phyloP scores from a whole-genome alignment of 2,797 vertebrate genomes.

The Buceros bicornis region DNA sequence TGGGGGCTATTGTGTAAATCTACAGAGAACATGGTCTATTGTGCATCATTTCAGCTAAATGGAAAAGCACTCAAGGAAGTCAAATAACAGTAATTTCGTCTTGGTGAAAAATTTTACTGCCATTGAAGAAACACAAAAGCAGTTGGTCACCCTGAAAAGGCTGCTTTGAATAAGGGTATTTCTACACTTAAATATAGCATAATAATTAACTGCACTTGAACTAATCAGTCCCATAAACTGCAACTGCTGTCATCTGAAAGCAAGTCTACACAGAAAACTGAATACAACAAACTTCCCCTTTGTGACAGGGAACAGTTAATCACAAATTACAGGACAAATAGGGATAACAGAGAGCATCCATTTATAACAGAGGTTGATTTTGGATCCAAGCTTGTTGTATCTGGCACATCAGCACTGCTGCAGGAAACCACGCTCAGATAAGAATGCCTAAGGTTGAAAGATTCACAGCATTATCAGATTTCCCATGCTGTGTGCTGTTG shows the following conservation, averaged over 20 bases:
- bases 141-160: neutral
- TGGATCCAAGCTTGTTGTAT: slow-evolving; percentile 68
- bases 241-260: slow-evolving; percentile 4
- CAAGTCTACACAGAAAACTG: neutral
- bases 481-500: slow-evolving; percentile 36
- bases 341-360: slow-evolving; percentile 18
- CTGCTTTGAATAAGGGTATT: slow-evolving; percentile 8
- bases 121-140: slow-evolving; percentile 18
- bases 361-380: slow-evolving; percentile 62
- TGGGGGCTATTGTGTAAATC: neutral
- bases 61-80: neutral
- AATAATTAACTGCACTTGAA: slow-evolving; percentile 31
- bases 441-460: slow-evolving; percentile 43
- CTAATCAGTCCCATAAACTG: neutral
- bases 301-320: slow-evolving; percentile 32
- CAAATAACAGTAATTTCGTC: slow-evolving; percentile 6
- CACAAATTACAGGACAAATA: slow-evolving; percentile 9
- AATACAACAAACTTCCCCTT: neutral
- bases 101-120: neutral
- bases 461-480: slow-evolving; percentile 48
- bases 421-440: slow-evolving; percentile 62
- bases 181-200: neutral
- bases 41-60: neutral
- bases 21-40: neutral
- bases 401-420: slow-evolving; percentile 52